Conservation (phyloP, 2,797 vertebrate species). For the Silurus lanzhouensis region DNA sequence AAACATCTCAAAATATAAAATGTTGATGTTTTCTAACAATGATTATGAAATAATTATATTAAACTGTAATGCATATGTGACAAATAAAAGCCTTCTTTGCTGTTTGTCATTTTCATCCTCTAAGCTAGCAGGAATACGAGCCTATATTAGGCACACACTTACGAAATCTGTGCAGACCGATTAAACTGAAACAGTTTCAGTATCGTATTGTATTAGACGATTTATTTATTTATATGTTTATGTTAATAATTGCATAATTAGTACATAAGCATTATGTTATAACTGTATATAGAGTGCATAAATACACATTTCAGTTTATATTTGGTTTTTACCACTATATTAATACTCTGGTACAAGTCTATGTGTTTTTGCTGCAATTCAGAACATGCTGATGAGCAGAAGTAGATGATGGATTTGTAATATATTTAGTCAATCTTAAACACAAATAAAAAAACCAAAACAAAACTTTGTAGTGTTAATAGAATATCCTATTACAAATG, state of each 20-base stretch:
- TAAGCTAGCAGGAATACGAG: too few relatives aligned
- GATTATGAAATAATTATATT: too few relatives aligned
- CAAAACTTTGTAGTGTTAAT: not conserved
- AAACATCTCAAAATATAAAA: not conserved
- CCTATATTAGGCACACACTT: too few relatives aligned
- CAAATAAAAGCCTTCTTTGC: not conserved
- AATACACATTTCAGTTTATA: not conserved
- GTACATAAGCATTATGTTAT: not conserved
- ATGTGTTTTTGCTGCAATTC: not conserved
- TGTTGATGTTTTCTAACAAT: too few relatives aligned
- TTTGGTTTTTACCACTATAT: not conserved
- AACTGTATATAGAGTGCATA: not conserved
- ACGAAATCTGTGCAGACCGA: too few relatives aligned
- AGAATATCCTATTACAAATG: not conserved
- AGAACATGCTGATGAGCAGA: not conserved
- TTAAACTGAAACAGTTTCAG: not conserved
- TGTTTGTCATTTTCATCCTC: not conserved
- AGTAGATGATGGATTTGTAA: not conserved
- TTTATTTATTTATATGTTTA: too few relatives aligned
- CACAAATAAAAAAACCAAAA: not conserved
- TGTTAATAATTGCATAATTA: too few relatives aligned
- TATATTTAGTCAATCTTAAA: not conserved
- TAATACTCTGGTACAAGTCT: not conserved
- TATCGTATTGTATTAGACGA: not conserved
- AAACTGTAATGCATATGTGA: too few relatives aligned